Base-by-base conservation (phyloP, 2,113 vertebrate species). In the Myotis davidii region DNA sequence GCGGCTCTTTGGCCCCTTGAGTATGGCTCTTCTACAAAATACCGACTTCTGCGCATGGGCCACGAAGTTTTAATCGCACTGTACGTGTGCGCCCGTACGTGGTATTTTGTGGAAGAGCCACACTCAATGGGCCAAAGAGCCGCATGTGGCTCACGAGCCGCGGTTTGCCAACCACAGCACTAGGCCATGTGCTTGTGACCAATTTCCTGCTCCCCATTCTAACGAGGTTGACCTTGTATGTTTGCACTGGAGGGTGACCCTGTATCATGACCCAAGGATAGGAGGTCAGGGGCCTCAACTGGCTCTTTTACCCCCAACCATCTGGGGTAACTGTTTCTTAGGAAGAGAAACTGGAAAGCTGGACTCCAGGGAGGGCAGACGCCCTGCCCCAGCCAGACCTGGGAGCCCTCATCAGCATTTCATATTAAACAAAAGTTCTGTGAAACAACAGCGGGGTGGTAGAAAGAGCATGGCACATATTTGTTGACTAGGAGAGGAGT, bases 201-300 rank as follows among this genome's bases (percentile, higher is more conserved):
- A 34, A 5, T 7, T n/a, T 48, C 29, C 18, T 4, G 1, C 25
- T 32, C 59, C 16, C 1, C 0, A 0, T 45, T 56, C 81, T 42
- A 16, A 70, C 7, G 21, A 39, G 37, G 70, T 12, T 25, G 61
- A n/a, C 42, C 27, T n/a, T 25, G 67, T 69, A n/a, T 59, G 59
- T 61, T 45, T 70, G 45, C 11, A 13, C 11, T 48, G 3, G 32
- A n/a, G 29, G 59, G 42, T 16, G 16, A 32, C 48, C 6, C 27
- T 16, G 11, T 48, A 0, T 45, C 29, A 0, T 21, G 48, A 20
- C 56, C 20, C 32, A 17, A 4, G 6, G 1, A 5, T 54, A 42
- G 29, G 0, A 18, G 4, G 37, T 21, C 6, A 0, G 25, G 39
- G 45, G 27, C 9, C 21, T 34, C 32, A 54, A 21, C 9, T 39